Base-by-base conservation (phyloP, 2,797 vertebrate genomes). In the Heterohyrax brucei region DNA sequence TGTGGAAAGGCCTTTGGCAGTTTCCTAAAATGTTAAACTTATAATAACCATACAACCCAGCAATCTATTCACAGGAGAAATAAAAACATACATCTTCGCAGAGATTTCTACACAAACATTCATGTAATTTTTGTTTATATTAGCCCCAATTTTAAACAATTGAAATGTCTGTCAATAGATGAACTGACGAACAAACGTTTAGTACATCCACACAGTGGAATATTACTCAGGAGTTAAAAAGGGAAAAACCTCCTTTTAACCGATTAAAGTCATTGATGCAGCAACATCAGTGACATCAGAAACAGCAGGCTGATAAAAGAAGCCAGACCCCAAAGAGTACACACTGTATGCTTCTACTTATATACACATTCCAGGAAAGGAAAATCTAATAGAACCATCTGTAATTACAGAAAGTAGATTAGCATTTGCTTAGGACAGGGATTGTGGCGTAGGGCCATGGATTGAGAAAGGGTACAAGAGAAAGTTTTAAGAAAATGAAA, bases 151-250 rank as follows among this genome's bases (percentile, higher is more conserved):
- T 50, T 5, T 39, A 88, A 88, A 96, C 66, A 82, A 91, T 4
- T 13, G 24, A 56, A 44, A 30, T n/a, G 39, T 53, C 28, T n/a
- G 83, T 68, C 56, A 75, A 59, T 6, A 46, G 39, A 75, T 33
- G 66, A 92, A 79, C 0, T 75, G 73, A 84, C 79, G 79, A 82
- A 56, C 85, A 88, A 80, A 93, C 79, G 39, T 13, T 70, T 46
- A 14, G 70, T 79, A 64, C 79, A 94, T 14, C 26, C 84, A 94
- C 4, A 68, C n/a, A 85, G 46, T 48, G 61, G 33, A 81, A 64
- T 81, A 86, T 70, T 80, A 86, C 61, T 92, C 28, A 92, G n/a
- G 39, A 80, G 85, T 53, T 94, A 73, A 94, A 94, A 91, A 94
- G 80, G 75, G 75, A 88, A 88, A 8, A 30, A 68, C 30, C 64